These are phyloP conservation scores for Drosophila equinoxialis DNA, from an alignment of 1,140 invertebrate species.

Conservation along the genomic window DNA sequence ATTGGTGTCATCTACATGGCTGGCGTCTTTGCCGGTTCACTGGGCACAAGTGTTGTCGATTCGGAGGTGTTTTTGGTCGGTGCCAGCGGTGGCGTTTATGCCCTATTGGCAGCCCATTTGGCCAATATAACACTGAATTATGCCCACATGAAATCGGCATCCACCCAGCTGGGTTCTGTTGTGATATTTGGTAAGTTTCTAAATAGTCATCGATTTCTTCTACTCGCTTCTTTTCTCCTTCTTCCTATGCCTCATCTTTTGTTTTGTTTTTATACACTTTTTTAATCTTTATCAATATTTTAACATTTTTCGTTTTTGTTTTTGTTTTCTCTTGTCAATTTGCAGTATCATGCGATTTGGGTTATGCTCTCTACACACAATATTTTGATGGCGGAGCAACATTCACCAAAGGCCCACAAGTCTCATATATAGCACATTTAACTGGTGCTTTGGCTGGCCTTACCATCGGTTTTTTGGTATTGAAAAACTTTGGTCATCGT, in stretches of 20 bases:
- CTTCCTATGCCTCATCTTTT: too few species aligned
- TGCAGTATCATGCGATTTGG: slow-evolving; percentile 96
- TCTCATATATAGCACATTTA: slow-evolving; percentile 97
- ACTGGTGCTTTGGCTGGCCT: slow-evolving; percentile 95
- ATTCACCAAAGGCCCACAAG: slow-evolving; percentile 87
- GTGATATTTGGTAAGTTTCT: slow-evolving; percentile 93
- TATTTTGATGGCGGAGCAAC: slow-evolving; percentile 89
- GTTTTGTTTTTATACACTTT: slow-evolving; percentile 32
- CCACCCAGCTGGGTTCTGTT: slow-evolving; percentile 94
- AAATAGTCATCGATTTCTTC: too few species aligned
- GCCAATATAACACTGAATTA: slow-evolving; percentile 97
- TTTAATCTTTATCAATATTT: slow-evolving; percentile 4
- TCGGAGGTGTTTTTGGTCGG: slow-evolving; percentile 96
- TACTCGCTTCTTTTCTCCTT: neutral
- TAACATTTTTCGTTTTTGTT: too few species aligned
- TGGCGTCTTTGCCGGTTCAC: slow-evolving; percentile 95
- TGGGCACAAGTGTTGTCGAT: slow-evolving; percentile 96
- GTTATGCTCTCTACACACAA: slow-evolving; percentile 96
- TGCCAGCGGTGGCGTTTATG: slow-evolving; percentile 97
- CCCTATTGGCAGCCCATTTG: slow-evolving; percentile 95
- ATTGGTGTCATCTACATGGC: slow-evolving; percentile 96
- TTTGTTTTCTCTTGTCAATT: slow-evolving; percentile 43
- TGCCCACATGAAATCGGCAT: slow-evolving; percentile 97
- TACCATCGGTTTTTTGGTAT: slow-evolving; percentile 93
- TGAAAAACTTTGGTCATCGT: slow-evolving; percentile 98